Evolutionary conservation across 1,140 invertebrate species (phyloP), one percentile per base, ranked within the genome.

Genomic region (Caerostris extrusa): DNA sequence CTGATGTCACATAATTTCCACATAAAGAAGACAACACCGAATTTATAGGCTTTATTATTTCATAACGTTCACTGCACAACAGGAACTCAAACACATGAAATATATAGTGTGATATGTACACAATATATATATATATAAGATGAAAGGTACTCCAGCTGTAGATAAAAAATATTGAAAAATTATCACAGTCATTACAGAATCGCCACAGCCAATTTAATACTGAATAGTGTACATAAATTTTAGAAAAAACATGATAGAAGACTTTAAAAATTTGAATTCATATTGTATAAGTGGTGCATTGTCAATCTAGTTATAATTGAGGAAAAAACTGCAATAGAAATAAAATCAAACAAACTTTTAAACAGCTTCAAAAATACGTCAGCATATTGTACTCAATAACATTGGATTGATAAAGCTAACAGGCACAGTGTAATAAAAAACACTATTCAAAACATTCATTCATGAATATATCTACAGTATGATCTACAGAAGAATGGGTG

Each of bases 201-300:
- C 64, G 58, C 71, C 69, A 91, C 67, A 81, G 90, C 56, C 55
- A 91, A 91, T 93, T 93, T 93, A 93, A 93, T 93, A 93, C 92
- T 93, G 92, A 77, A 88, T 82, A 77, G 81, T 56, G 8, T 81
- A 81, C 69, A 90, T 17, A 64, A 87, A 17, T 61, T 19, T 87
- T 61, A 61, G 34, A 87, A 87, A 34, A 87, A 87, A 61, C 69
- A 90, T 50, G 19, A 19, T 71, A 10, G 5, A 77, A 85, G 6
- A 50, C 12, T 58, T 77, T 57, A 77, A 71, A 77, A 19, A 57
- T 90, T 90, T 90, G 12, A 17, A 58, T 7, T 57, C 34, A 12
- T 10, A 77, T 56, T 34, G 12, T 57, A n/a, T 7, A 56, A 64
- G 64, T 19, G 50, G 6, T 85, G 55, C 19, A 58, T 19, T 34